Percentiles rank a stretch among this genome's conserved stretches.
phyloP scores from a whole-genome alignment of 1,140 invertebrate genomes.

The Euura saliciscinereae region DNA sequence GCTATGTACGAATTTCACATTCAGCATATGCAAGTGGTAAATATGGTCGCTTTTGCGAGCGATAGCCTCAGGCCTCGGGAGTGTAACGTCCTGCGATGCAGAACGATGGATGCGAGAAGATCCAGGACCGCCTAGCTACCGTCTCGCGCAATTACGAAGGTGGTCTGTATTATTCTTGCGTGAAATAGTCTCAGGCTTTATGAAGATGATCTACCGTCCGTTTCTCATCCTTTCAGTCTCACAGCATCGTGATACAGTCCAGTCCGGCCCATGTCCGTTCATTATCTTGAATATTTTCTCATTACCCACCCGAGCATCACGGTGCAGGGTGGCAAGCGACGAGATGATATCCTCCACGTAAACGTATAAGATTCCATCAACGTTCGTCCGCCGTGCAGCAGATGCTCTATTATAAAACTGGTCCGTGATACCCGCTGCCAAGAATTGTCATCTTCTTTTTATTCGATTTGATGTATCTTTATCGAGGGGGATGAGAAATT shows the following conservation, averaged over 20 bases:
- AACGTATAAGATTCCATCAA: not conserved
- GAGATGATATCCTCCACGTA: not conserved
- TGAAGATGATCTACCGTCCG: not conserved
- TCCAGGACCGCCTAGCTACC: not conserved
- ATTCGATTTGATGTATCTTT: not conserved
- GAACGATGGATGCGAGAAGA: not conserved
- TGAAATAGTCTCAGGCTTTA: not conserved
- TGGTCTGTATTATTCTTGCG: not conserved
- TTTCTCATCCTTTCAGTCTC: not conserved
- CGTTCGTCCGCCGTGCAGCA: not conserved
- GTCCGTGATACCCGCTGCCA: not conserved
- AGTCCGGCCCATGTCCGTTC: not conserved
- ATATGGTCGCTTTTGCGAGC: too few relatives aligned
- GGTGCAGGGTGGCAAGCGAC: not conserved
- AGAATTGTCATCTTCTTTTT: not conserved
- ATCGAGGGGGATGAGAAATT: not conserved
- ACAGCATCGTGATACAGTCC: not conserved
- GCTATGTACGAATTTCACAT: too few relatives aligned
- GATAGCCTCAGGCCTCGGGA: too few relatives aligned
- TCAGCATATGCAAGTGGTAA: too few relatives aligned
- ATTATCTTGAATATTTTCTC: slow-evolving; percentile 7
- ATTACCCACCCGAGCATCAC: not conserved
- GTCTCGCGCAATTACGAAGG: not conserved
- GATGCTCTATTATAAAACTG: not conserved
- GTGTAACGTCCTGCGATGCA: too few relatives aligned